Base-by-base conservation (phyloP, 2,888 invertebrate genomes). In the Allophyes oxyacanthae region DNA sequence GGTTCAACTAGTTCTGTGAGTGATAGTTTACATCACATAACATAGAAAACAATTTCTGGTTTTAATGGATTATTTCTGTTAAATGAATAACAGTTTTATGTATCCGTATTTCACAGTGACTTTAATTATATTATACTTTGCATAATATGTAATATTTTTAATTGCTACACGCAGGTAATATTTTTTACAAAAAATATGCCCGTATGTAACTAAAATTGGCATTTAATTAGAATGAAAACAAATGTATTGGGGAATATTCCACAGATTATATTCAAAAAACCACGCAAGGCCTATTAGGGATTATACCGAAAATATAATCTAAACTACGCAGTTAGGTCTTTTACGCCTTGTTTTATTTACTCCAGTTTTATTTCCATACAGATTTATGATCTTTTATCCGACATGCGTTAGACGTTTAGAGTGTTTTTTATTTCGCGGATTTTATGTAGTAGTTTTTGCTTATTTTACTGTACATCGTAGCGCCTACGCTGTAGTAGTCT, bases 401-500 rank as follows among this genome's bases (percentile, higher is more conserved):
- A 49, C 54, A 61, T 9, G 26, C 13, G 44, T 6, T 48, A 38
- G 46, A 41, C 34, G 26, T 2, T n/a, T 6, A 9, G 15, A 6
- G 0, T 4, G 25, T 26, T 28, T 56, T 64, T 51, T 15, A 34
- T 11, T 36, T 30, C 8, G 11, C 15, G 13, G 15, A 15, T 61
- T 53, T 43, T 11, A 60, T 48, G 46, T 52, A 61, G 41, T 55
- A 43, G 46, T 34, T 37, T 58, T 41, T 14, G 26, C 33, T 13
- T 32, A 5, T 41, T 51, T 42, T 33, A 53, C 38, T 46, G 26
- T 36, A 33, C 33, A 10, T 20, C 45, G 36, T 45, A 61, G 63
- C 56, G 45, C 40, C 65, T 73, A 70, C 73, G 70, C 34, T 56
- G 65, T 70, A 64, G 64, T 36, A 45, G 32, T 36, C 52, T 45